These are phyloP conservation scores for Rhabdophis nuchalis DNA, from an alignment of 2,797 vertebrate species.

Conservation along the genomic window DNA sequence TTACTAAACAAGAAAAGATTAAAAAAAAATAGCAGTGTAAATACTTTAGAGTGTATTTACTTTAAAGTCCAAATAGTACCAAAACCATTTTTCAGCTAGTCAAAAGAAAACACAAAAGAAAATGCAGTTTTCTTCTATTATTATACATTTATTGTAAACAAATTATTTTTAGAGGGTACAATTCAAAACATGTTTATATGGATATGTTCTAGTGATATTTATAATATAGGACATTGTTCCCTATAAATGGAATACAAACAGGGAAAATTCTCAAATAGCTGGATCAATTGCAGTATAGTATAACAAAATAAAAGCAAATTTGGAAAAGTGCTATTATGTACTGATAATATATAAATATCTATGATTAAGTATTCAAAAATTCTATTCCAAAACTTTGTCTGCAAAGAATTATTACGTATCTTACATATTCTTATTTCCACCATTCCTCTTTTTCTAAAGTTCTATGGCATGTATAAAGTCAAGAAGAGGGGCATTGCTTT, in stretches of 20 bases:
- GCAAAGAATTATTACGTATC: neutral
- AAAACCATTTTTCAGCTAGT: neutral
- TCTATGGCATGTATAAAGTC: neutral
- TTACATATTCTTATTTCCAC: neutral
- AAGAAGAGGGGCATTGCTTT: neutral
- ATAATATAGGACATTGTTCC: neutral
- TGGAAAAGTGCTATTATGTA: neutral
- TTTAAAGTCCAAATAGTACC: neutral
- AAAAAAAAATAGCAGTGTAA: neutral
- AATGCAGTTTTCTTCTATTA: neutral
- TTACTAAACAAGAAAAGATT: conserved; percentile 12
- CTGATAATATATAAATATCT: neutral
- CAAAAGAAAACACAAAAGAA: neutral
- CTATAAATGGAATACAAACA: neutral
- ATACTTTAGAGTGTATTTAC: neutral
- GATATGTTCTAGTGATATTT: neutral
- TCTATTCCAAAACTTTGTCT: neutral
- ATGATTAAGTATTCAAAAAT: neutral
- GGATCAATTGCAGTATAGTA: neutral
- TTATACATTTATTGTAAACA: neutral
- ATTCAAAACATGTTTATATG: neutral
- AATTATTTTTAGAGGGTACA: neutral
- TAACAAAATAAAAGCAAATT: neutral
- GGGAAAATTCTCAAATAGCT: neutral
- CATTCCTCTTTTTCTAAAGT: neutral